A percentile compares a stretch with the other conserved stretches of the same genome.
Evolutionary conservation across 2,888 invertebrate species (phyloP).

Genomic region (Prionchulus punctatus): DNA sequence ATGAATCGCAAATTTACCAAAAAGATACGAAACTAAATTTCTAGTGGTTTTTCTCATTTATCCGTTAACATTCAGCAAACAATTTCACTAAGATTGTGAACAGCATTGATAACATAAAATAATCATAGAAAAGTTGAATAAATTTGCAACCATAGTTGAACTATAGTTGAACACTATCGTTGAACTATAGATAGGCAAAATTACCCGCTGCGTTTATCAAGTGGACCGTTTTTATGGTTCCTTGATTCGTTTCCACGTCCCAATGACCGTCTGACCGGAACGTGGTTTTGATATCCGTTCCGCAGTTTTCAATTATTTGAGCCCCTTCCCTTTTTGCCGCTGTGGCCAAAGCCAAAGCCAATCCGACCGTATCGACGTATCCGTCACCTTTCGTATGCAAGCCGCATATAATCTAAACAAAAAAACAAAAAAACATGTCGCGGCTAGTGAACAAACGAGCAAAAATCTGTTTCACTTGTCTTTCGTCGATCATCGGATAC

Average conservation of each 20-base stretch:
- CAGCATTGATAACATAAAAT: no score
- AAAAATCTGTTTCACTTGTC: slow-evolving; percentile 23
- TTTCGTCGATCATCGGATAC: slow-evolving; percentile 33
- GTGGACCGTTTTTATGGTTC: slow-evolving; percentile 29
- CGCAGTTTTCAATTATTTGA: slow-evolving; percentile 23
- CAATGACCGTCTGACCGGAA: slow-evolving; percentile 27
- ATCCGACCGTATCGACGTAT: slow-evolving; percentile 36
- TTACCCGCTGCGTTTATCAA: slow-evolving; percentile 37
- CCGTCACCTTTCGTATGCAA: slow-evolving; percentile 37
- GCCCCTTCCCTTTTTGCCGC: slow-evolving; percentile 35
- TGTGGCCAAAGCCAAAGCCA: slow-evolving; percentile 36
- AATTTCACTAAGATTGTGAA: no score
- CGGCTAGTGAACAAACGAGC: no score
- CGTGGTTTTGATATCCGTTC: slow-evolving; percentile 17
- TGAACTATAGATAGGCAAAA: slow-evolving; percentile 1
- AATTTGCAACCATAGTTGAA: not conserved
- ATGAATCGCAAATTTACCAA: no score
- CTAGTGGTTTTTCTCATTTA: not conserved
- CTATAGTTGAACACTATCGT: not conserved
- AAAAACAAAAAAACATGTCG: slow-evolving; percentile 10
- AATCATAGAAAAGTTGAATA: no score
- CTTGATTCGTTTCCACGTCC: slow-evolving; percentile 29
- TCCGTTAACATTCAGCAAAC: no score
- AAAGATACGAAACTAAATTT: not conserved
- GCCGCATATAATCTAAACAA: slow-evolving; percentile 33